phyloP scores from a whole-genome alignment of 2,888 invertebrate genomes.

The Selenia dentaria region DNA sequence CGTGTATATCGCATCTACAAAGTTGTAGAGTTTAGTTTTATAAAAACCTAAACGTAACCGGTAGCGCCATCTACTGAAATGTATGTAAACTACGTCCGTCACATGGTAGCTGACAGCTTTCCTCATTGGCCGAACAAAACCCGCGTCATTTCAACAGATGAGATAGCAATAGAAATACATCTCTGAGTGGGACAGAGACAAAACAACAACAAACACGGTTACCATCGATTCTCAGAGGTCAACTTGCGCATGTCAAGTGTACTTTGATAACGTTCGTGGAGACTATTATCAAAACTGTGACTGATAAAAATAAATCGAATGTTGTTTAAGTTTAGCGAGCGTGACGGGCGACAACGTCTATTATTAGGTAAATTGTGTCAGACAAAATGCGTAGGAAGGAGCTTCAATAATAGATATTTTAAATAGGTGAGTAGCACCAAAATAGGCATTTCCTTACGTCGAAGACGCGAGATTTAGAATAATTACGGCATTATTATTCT shows the following conservation, averaged over 20 bases:
- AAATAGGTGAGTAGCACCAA: no score
- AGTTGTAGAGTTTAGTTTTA: no score
- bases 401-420: no score
- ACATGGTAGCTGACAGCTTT: conserved; percentile 31
- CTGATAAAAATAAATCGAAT: conserved; percentile 57
- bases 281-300: not conserved
- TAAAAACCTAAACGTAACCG: conserved; percentile 20
- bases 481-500: no score
- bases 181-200: conserved; percentile 49
- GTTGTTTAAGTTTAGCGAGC: conserved; percentile 1
- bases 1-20: no score
- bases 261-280: conserved; percentile 26
- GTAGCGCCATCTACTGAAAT: conserved; percentile 66
- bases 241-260: conserved; percentile 74
- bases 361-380: not conserved
- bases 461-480: no score
- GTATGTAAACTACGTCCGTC: conserved; percentile 46
- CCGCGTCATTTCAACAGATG: conserved; percentile 50
- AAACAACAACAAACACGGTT: conserved; percentile 72
- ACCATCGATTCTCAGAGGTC: conserved; percentile 77
- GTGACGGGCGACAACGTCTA: conserved; percentile 1
- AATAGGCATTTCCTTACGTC: no score
- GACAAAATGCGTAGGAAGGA: no score
- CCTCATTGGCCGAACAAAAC: conserved; percentile 50
- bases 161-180: conserved; percentile 35